Evolutionary conservation across 2,888 invertebrate species (phyloP).

Genomic region (Polymixis flavicincta): DNA sequence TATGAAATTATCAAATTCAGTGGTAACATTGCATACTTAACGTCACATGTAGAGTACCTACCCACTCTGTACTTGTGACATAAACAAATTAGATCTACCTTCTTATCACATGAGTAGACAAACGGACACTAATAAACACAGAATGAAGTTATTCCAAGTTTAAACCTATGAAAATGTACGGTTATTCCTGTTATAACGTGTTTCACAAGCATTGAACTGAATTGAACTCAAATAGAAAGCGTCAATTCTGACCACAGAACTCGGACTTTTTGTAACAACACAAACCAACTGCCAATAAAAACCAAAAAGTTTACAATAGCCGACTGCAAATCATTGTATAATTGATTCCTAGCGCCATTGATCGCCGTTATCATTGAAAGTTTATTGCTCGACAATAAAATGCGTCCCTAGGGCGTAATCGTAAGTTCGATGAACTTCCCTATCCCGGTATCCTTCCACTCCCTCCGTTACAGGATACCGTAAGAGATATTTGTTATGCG

Average conservation of each 20-base stretch:
- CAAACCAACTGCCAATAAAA: conserved; percentile 17
- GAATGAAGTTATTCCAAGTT: too few relatives aligned
- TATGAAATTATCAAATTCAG: too few relatives aligned
- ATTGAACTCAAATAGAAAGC: conserved; percentile 27
- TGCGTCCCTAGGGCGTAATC: conserved; percentile 49
- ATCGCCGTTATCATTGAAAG: conserved; percentile 52
- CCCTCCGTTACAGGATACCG: conserved; percentile 61
- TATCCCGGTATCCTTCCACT: conserved; percentile 63
- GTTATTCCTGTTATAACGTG: too few relatives aligned
- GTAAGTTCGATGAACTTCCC: conserved; percentile 63
- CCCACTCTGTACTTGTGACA: too few relatives aligned
- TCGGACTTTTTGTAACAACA: conserved; percentile 11
- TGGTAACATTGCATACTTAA: background rate
- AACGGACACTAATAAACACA: too few relatives aligned
- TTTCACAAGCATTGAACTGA: conserved; percentile 13
- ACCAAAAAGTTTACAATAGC: conserved; percentile 24
- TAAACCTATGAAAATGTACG: too few relatives aligned
- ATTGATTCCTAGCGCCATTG: conserved; percentile 50
- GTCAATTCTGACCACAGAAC: conserved; percentile 4
- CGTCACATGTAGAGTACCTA: background rate
- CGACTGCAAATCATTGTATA: conserved; percentile 44
- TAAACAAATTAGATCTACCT: background rate
- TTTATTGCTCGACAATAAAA: conserved; percentile 62
- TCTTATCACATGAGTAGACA: too few relatives aligned
- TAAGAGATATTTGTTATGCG: conserved; percentile 66